A percentile compares a stretch with the other conserved stretches of the same genome.
phyloP scores from a whole-genome alignment of 2,113 vertebrate genomes.

The Myanophis thanlyinensis region DNA sequence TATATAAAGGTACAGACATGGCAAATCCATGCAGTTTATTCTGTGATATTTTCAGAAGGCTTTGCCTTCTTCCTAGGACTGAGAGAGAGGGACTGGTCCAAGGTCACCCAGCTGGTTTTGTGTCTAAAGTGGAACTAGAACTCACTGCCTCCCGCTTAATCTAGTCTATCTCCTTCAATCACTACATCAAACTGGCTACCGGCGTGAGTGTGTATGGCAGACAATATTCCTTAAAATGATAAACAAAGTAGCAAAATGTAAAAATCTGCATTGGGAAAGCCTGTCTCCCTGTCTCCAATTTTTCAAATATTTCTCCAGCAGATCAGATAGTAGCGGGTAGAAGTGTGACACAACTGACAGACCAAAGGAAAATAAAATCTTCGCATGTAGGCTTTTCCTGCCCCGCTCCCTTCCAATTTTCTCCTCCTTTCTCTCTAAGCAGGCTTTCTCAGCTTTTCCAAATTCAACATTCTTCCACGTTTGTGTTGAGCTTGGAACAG shows the following conservation, averaged over 20 bases:
- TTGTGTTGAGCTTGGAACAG: not conserved
- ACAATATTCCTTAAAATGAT: not conserved
- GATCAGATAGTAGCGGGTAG: not conserved
- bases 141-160: not conserved
- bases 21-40: not conserved
- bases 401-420: not conserved
- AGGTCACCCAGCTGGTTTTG: not conserved
- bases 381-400: not conserved
- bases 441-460: not conserved
- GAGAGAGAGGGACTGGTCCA: not conserved
- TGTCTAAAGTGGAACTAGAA: not conserved
- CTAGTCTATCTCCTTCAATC: not conserved
- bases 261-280: not conserved
- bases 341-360: not conserved
- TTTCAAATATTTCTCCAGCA: not conserved
- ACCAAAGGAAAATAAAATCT: not conserved
- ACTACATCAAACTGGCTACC: not conserved
- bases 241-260: not conserved
- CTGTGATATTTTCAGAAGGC: not conserved
- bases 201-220: not conserved
- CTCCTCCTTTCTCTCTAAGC: not conserved
- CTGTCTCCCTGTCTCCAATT: not conserved
- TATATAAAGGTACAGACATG: not conserved
- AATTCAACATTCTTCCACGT: not conserved
- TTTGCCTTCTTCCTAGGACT: not conserved